Base-by-base conservation (phyloP, 2,888 invertebrate species). In the Lapara coniferarum region DNA sequence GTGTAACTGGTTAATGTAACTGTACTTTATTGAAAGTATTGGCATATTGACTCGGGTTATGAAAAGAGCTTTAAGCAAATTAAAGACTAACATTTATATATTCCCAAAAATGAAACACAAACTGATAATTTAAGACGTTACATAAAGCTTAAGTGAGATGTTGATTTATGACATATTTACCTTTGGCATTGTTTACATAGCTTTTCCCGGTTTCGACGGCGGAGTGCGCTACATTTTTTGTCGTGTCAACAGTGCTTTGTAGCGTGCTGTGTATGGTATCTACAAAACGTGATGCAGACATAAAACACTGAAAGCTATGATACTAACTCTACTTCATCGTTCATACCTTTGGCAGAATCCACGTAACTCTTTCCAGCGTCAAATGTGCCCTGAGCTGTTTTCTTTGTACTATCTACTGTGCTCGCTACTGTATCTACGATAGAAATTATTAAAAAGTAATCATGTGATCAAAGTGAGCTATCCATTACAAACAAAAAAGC, bases 351-450 rank as follows among this genome's bases (percentile, higher is more conserved):
- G 53, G 89, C 88, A 53, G 86, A 83, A 71, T 83, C 88, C 67
- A 90, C 85, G 75, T 87, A 88, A 7, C 81, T 75, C 79, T 86
- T 89, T 71, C 89, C 87, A 71, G 83, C 84, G 68, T 90, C 89
- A 72, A 87, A 76, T 51, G 93, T 89, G 71, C 84, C 85, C 76
- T 91, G 90, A 53, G 93, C 91, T 14, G 89, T 85, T 81, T 90
- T 91, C 82, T 90, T 93, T 74, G 92, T 90, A 74, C 77, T 89
- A 83, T 92, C 91, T 85, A 91, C 83, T 71, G 92, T 85, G 77
- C 78, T 85, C 69, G 86, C 82, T 78, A 91, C 85, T 25, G 89
- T 86, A 84, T 91, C 91, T 91, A 89, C 72, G 81, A 75, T 70
- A 71, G 59, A 72, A 72, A 72, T 56, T 59, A 19, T 46, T 16